Evolutionary conservation across 1,140 invertebrate species (phyloP).

Genomic region (Drosophila orosa): DNA sequence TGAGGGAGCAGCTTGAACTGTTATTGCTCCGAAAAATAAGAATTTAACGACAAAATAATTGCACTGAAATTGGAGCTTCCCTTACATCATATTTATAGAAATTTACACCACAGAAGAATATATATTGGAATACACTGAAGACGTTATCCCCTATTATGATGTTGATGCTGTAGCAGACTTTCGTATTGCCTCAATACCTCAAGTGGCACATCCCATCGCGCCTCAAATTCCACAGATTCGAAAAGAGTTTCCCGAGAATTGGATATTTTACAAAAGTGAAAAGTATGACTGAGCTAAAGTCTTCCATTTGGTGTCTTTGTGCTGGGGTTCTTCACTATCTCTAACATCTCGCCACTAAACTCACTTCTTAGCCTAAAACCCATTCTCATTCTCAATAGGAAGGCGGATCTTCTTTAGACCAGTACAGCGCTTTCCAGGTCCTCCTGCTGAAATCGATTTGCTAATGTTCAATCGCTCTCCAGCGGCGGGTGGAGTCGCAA

Average conservation of each 20-base stretch:
- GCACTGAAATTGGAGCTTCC: not conserved
- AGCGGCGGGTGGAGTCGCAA: not conserved
- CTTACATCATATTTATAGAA: not conserved
- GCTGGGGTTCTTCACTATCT: not conserved
- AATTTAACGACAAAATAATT: not conserved
- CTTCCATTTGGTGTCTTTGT: not conserved
- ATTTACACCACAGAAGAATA: not conserved
- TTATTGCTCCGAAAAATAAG: no score
- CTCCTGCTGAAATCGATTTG: not conserved
- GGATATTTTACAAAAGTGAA: conserved; percentile 44
- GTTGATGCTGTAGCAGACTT: no score
- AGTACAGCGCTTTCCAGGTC: not conserved
- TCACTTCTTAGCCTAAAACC: not conserved
- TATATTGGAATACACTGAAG: not conserved
- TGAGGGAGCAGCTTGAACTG: no score
- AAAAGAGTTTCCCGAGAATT: conserved; percentile 50
- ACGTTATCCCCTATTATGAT: no score
- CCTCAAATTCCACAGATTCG: conserved; percentile 16
- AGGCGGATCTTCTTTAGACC: conserved; percentile 30
- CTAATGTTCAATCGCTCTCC: not conserved
- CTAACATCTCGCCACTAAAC: conserved; percentile 1
- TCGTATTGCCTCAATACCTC: no score
- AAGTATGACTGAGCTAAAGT: conserved; percentile 32
- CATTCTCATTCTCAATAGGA: conserved; percentile 4
- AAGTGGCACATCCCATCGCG: not conserved